These are phyloP conservation scores for Tamias sibiricus DNA, from an alignment of 2,113 vertebrate species.

Conservation along the genomic window DNA sequence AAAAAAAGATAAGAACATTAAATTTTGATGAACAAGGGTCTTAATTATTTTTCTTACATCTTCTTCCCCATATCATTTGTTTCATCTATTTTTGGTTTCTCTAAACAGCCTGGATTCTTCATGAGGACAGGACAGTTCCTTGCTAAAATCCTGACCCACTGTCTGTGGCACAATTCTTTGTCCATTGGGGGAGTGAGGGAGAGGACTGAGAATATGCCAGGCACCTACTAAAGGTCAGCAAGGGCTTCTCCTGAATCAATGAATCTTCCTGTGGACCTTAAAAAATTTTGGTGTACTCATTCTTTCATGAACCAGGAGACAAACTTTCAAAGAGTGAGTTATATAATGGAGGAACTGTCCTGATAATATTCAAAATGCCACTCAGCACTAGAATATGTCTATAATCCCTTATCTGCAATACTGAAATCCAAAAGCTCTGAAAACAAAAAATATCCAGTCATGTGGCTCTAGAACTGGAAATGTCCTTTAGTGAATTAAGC, in stretches of 20 bases:
- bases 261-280: neutral
- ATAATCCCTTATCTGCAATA: neutral
- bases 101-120: neutral
- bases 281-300: neutral
- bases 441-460: neutral
- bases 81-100: neutral
- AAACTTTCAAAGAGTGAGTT: neutral
- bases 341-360: neutral
- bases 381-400: neutral
- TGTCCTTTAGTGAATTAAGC: neutral
- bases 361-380: neutral
- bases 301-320: neutral
- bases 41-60: neutral
- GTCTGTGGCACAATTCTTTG: neutral
- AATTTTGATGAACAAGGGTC: neutral
- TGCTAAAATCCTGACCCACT: neutral
- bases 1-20: no score
- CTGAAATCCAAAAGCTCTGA: neutral
- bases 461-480: no score
- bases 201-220: neutral
- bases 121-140: neutral
- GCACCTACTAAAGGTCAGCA: neutral
- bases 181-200: neutral
- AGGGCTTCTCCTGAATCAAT: neutral
- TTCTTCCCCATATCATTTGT: neutral